phyloP scores from a whole-genome alignment of 1,140 invertebrate genomes.

The Diprion similis region DNA sequence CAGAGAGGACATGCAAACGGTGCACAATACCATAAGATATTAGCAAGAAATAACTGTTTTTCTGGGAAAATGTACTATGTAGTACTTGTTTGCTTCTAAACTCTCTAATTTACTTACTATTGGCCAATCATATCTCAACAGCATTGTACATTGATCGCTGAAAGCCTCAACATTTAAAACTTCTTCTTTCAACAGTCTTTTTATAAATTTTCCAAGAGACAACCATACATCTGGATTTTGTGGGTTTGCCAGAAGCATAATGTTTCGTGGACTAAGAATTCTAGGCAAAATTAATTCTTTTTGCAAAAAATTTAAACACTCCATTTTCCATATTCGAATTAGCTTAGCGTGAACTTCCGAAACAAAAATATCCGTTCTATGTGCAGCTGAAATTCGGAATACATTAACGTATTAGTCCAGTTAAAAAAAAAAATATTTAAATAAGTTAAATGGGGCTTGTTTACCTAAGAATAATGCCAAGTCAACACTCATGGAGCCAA shows the following conservation, averaged over 20 bases:
- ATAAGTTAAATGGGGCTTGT: slow-evolving; percentile 6
- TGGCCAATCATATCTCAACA: slow-evolving; percentile 60
- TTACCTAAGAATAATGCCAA: slow-evolving; percentile 52
- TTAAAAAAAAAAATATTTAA: background rate
- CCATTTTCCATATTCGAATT: slow-evolving; percentile 51
- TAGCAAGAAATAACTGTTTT: too few species aligned
- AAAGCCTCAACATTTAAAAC: slow-evolving; percentile 52
- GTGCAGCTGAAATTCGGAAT: slow-evolving; percentile 43
- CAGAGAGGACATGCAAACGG: too few species aligned
- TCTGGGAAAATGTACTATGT: too few species aligned
- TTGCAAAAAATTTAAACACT: slow-evolving; percentile 32
- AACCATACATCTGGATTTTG: slow-evolving; percentile 41
- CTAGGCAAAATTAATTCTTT: slow-evolving; percentile 40
- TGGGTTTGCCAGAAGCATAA: slow-evolving; percentile 51
- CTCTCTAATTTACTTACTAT: slow-evolving; percentile 38
- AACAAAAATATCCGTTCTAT: slow-evolving; percentile 44
- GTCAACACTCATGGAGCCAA: slow-evolving; percentile 48
- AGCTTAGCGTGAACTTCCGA: slow-evolving; percentile 45
- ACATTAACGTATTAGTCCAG: slow-evolving; percentile 10
- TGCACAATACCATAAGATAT: too few species aligned
- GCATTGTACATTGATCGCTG: slow-evolving; percentile 55
- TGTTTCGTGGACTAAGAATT: slow-evolving; percentile 57
- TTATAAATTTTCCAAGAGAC: slow-evolving; percentile 47
- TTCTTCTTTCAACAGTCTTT: slow-evolving; percentile 45
- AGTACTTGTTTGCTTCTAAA: too few species aligned